Conservation (phyloP, 2,888 invertebrate species). For the Eupithecia pulchellata region DNA sequence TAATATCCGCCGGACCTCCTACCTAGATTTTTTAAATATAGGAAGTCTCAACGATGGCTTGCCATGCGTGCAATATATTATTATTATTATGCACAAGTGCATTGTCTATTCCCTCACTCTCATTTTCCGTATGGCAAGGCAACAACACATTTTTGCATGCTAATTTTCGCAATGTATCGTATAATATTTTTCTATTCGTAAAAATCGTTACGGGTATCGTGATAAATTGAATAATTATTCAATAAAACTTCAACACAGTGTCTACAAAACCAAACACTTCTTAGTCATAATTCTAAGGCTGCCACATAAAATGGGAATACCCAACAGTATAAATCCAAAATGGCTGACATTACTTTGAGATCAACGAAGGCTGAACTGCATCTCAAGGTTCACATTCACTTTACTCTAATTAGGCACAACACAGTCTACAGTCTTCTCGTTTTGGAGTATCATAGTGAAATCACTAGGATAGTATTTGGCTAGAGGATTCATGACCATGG, state of each 20-base stretch:
- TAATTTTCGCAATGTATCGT: too few species aligned
- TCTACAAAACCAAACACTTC: neutral
- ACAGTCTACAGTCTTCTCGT: neutral
- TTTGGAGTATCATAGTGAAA: neutral
- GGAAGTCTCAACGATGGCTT: too few species aligned
- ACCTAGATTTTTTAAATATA: too few species aligned
- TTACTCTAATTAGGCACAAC: conserved; percentile 5
- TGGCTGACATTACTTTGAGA: neutral
- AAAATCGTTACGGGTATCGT: neutral
- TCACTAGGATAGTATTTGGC: neutral
- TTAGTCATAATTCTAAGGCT: neutral
- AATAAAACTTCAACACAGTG: neutral
- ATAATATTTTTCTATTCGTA: too few species aligned
- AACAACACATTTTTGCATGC: too few species aligned
- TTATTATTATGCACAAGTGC: too few species aligned
- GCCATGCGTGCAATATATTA: too few species aligned
- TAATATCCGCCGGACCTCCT: too few species aligned
- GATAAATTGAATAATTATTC: neutral
- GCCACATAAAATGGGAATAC: conserved; percentile 4
- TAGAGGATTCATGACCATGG: neutral
- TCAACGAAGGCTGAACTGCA: neutral
- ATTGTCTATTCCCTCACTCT: too few species aligned
- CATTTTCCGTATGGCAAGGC: too few species aligned
- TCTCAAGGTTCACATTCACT: conserved; percentile 14
- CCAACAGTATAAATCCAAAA: neutral